Base-by-base conservation (phyloP, 1,140 invertebrate genomes). In the Caerostris darwini region DNA sequence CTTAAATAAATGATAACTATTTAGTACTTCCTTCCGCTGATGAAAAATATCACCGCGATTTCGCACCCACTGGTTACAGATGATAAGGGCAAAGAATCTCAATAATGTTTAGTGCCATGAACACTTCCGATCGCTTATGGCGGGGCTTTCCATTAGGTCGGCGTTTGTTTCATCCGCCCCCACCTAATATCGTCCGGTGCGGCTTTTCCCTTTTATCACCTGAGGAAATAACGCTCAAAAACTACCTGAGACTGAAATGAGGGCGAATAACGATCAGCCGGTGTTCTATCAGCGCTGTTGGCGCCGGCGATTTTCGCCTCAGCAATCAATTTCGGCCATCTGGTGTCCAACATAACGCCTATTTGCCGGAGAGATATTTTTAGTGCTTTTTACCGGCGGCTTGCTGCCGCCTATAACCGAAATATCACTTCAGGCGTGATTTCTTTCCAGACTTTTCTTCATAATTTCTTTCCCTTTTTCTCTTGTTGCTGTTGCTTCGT, bases 221-320 rank as follows among this genome's bases (percentile, higher is more conserved):
- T 57, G 82, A 56, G 50, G 57, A 56, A 71, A 90, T 69, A 87
- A 61, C 85, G 85, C 88, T 71, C 53, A 71, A 69, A 69, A 90
- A 90, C 19, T 71, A 90, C 88, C 89, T 81, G 71, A 82, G 89
- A 67, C 64, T 14, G 89, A 91, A 91, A 91, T 81, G 89, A 91
- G 86, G 71, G 69, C 19, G 71, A 81, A 83, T 81, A 92, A 83
- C 57, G 59, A 81, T 81, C 69, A 81, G 64, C 69, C 57, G 19
- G 61, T 56, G 81, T 92, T 92, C 90, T 67, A 92, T 92, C 90
- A 85, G 53, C 77, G 34, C 59, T 92, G 77, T 83, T 92, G 90
- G 90, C 90, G 90, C 90, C 90, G 17, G 77, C 81, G 90, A 92
- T 92, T 92, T 92, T 92, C 90, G 90, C 90, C 81, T 92, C 81